Conservation (phyloP, 1,140 invertebrate species). For the Bombus ignitus region DNA sequence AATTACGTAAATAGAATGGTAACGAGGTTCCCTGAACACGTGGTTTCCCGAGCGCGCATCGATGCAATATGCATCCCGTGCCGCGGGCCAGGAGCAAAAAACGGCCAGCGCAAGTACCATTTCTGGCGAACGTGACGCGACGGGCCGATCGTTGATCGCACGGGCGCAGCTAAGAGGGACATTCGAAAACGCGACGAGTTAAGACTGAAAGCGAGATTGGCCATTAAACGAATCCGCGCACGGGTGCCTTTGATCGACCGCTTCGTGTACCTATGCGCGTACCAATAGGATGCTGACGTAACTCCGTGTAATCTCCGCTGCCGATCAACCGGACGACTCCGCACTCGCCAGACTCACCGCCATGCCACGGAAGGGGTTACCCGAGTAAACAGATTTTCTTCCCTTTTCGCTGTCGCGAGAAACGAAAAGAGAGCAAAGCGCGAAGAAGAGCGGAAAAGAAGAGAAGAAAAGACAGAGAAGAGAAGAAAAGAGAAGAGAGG, state of each 20-base stretch:
- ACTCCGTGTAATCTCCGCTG: conserved; percentile 74
- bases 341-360: background rate
- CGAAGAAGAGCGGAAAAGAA: background rate
- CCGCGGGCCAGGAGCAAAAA: background rate
- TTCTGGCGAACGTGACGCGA: background rate
- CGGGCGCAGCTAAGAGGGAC: background rate
- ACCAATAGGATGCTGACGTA: conserved; percentile 79
- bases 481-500: background rate
- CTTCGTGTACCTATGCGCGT: conserved; percentile 66
- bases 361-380: conserved; percentile 39
- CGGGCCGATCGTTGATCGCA: background rate
- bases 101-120: conserved; percentile 5
- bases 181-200: conserved; percentile 6
- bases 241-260: conserved; percentile 75
- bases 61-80: conserved; percentile 22
- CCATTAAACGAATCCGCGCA: conserved; percentile 74
- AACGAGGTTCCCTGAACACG: background rate
- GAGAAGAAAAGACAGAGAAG: background rate
- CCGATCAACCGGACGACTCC: conserved; percentile 69
- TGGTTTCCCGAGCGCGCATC: background rate
- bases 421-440: background rate
- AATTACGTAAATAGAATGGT: background rate
- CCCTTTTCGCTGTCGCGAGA: conserved; percentile 63
- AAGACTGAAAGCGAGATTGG: conserved; percentile 26
- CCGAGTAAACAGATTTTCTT: conserved; percentile 56